These are phyloP conservation scores for Choristoneura rosaceana DNA, from an alignment of 2,888 invertebrate species.

Conservation along the genomic window DNA sequence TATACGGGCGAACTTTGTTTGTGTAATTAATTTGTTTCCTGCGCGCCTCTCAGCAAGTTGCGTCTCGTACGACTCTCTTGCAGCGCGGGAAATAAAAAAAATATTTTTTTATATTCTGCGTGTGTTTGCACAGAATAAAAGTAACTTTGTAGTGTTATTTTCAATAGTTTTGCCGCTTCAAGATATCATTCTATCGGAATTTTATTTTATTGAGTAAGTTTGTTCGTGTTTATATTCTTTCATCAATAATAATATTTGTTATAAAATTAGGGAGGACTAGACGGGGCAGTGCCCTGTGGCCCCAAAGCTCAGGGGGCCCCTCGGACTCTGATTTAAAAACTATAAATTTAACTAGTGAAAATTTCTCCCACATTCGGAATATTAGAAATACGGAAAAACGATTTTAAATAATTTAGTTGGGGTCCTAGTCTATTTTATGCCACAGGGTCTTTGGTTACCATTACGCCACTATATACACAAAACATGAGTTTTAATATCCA, in stretches of 20 bases:
- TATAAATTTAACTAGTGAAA: too few species aligned
- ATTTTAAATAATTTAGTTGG: too few species aligned
- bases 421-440: too few species aligned
- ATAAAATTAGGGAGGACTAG: too few species aligned
- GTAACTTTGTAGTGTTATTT: neutral
- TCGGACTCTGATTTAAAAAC: too few species aligned
- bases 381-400: too few species aligned
- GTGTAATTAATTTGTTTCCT: conserved; percentile 65
- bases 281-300: too few species aligned
- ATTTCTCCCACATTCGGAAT: too few species aligned
- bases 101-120: conserved; percentile 20
- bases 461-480: too few species aligned
- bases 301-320: too few species aligned
- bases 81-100: conserved; percentile 36
- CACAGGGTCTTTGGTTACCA: too few species aligned
- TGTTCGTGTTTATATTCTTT: neutral
- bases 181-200: conserved; percentile 17
- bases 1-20: conserved; percentile 53
- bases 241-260: neutral
- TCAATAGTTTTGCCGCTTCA: neutral
- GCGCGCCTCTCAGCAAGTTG: conserved; percentile 41
- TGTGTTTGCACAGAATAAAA: neutral
- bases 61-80: conserved; percentile 50
- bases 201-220: conserved; percentile 26
- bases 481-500: neutral